Percentiles rank a stretch among this genome's conserved stretches.
phyloP scores from a whole-genome alignment of 2,888 invertebrate genomes.

The Therioaphis trifolii region DNA sequence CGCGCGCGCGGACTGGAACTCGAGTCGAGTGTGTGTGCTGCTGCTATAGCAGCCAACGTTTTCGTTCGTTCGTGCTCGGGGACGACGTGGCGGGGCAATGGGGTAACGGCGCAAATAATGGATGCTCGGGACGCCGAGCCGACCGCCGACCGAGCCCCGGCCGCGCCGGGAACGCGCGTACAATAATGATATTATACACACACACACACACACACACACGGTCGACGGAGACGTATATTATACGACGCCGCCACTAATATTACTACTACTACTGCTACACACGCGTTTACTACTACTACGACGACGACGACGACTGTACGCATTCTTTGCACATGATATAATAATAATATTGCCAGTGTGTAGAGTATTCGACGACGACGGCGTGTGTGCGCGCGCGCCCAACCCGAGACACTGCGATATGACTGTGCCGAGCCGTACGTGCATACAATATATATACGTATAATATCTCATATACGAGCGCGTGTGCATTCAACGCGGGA shows the following conservation, averaged over 20 bases:
- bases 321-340: conserved; percentile 63
- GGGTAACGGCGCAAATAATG: conserved; percentile 70
- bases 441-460: neutral
- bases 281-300: neutral
- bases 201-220: too few species aligned
- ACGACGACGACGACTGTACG: conserved; percentile 39
- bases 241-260: neutral
- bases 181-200: too few species aligned
- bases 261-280: conserved; percentile 2
- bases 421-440: neutral
- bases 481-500: conserved; percentile 23
- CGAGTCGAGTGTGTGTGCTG: conserved; percentile 55
- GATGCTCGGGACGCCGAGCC: conserved; percentile 69
- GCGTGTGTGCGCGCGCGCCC: conserved; percentile 22
- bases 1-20: conserved; percentile 59
- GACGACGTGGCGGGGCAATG: conserved; percentile 47
- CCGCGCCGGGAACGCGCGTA: conserved; percentile 30
- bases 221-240: neutral
- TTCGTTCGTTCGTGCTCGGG: conserved; percentile 4
- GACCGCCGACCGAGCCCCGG: conserved; percentile 64
- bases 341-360: conserved; percentile 19
- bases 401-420: conserved; percentile 18
- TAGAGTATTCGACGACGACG: neutral
- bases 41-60: conserved; percentile 61
- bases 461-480: neutral